A percentile compares a stretch with the other conserved stretches of the same genome.
Conservation (phyloP, 2,888 invertebrate genomes). For the Loripinus fragilis region DNA sequence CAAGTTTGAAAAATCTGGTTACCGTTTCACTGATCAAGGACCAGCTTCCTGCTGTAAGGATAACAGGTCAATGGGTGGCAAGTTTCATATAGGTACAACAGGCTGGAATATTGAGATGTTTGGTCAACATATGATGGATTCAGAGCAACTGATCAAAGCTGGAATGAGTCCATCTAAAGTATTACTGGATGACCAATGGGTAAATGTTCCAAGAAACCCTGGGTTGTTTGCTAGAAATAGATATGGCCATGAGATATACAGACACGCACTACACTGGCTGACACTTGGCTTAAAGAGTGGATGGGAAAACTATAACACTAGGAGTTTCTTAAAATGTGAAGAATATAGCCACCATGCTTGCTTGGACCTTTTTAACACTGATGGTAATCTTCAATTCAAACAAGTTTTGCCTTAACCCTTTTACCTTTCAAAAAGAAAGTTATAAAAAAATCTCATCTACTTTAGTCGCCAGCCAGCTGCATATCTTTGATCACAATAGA, state of each 20-base stretch:
- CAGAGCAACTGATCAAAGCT: conserved; percentile 54
- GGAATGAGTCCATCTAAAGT: conserved; percentile 68
- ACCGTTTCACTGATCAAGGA: conserved; percentile 32
- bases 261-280: conserved; percentile 78
- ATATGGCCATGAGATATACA: conserved; percentile 76
- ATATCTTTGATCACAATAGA: too few relatives aligned
- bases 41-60: conserved; percentile 55
- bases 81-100: conserved; percentile 59
- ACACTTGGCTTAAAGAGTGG: conserved; percentile 59
- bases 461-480: too few relatives aligned
- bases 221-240: conserved; percentile 76
- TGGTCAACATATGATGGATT: conserved; percentile 74
- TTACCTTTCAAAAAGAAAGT: too few relatives aligned
- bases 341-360: conserved; percentile 73
- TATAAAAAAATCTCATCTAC: too few relatives aligned
- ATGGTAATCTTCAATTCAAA: conserved; percentile 76
- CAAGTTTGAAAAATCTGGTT: conserved; percentile 53
- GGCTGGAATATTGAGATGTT: conserved; percentile 74
- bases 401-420: conserved; percentile 42
- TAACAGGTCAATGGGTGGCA: conserved; percentile 64
- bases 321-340: conserved; percentile 69
- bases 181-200: conserved; percentile 74
- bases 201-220: conserved; percentile 76
- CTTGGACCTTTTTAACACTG: conserved; percentile 74
- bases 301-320: conserved; percentile 71